phyloP scores from a whole-genome alignment of 2,888 invertebrate genomes.

The Anthoptus insignis region DNA sequence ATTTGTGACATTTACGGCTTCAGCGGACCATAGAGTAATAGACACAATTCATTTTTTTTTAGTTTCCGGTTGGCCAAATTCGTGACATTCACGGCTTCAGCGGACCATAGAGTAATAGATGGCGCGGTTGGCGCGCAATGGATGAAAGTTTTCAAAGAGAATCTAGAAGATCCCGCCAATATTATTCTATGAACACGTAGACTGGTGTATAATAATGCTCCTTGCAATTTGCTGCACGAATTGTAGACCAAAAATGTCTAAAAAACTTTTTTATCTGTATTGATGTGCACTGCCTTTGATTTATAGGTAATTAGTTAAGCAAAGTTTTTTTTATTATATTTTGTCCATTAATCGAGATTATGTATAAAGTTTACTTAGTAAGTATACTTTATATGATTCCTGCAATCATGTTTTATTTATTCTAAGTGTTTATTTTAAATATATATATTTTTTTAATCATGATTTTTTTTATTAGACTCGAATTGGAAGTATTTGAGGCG shows the following conservation, averaged over 20 bases:
- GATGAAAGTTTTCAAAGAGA: slow-evolving; percentile 96
- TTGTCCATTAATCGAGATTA: neutral
- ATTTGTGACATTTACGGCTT: no score
- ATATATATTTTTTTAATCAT: neutral
- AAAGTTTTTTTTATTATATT: neutral
- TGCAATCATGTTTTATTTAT: neutral
- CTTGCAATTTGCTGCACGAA: slow-evolving; percentile 23
- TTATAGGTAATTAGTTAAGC: neutral
- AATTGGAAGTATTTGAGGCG: neutral
- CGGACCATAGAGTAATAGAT: slow-evolving; percentile 99
- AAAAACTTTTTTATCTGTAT: neutral
- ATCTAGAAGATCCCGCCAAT: slow-evolving; percentile 96
- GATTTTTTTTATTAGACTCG: neutral
- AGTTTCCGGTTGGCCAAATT: slow-evolving; percentile 92
- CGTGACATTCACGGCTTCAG: slow-evolving; percentile 97
- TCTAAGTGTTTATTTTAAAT: no score
- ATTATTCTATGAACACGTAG: slow-evolving; percentile 90
- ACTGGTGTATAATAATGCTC: slow-evolving; percentile 1
- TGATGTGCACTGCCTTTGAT: neutral
- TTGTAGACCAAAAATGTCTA: neutral
- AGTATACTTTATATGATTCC: neutral
- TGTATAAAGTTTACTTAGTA: neutral
- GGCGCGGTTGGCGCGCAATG: slow-evolving; percentile 99
- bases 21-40: no score
- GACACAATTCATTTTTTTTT: no score